Percentiles rank a stretch among this genome's conserved stretches.
Evolutionary conservation across 2,888 invertebrate genomes (phyloP).

Genomic region (Epinotia brunnichana): DNA sequence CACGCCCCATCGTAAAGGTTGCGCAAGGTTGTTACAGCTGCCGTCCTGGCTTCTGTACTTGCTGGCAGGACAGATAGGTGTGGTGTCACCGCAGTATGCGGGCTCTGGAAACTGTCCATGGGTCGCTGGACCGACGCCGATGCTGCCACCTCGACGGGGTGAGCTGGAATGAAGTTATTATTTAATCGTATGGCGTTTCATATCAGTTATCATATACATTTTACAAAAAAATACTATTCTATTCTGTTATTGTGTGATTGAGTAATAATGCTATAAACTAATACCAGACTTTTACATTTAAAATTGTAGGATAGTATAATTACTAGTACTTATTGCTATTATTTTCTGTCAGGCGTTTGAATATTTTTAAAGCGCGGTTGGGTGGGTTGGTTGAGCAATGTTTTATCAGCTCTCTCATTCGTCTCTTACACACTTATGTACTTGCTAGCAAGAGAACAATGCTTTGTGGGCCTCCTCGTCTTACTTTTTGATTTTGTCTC

Average conservation of each 20-base stretch:
- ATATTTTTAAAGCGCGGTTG: neutral
- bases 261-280: no score
- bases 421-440: no score
- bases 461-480: no score
- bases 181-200: no score
- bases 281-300: no score
- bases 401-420: neutral
- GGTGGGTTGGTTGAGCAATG: neutral
- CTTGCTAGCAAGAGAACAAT: no score
- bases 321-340: constrained; percentile 1
- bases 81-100: constrained; percentile 59
- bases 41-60: constrained; percentile 89
- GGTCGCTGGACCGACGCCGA: constrained; percentile 67
- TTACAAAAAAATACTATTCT: no score
- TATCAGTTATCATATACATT: no score
- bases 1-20: constrained; percentile 87
- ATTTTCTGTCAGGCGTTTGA: neutral
- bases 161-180: constrained; percentile 23
- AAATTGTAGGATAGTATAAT: no score
- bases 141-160: constrained; percentile 56
- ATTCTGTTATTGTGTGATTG: no score
- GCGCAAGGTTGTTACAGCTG: constrained; percentile 88
- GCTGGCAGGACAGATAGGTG: constrained; percentile 69
- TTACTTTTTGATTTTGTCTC: no score
- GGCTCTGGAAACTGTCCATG: constrained; percentile 66